Conservation (phyloP, 2,888 invertebrate genomes). For the Tinea pellionella region DNA sequence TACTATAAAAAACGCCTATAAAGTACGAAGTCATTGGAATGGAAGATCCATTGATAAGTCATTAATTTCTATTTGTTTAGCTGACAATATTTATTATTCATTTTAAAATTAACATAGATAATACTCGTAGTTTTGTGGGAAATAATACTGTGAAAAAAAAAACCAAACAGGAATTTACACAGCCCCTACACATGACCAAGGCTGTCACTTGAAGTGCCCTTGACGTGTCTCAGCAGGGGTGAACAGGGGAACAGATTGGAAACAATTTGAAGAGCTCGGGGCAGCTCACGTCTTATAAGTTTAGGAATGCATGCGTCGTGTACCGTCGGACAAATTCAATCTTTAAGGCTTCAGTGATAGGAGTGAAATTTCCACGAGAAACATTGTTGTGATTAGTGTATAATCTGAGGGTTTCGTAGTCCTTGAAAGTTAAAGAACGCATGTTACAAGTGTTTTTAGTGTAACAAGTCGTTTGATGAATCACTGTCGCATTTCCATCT, state of each 20-base stretch:
- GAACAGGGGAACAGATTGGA: constrained; percentile 9
- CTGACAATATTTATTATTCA: no score
- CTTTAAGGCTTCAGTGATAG: neutral
- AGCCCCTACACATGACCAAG: neutral
- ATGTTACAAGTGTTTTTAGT: constrained; percentile 8
- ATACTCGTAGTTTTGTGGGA: no score
- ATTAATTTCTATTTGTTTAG: no score
- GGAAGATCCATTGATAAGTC: no score
- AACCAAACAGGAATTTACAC: no score
- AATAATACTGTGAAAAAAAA: no score
- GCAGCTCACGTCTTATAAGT: neutral
- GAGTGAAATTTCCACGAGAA: neutral
- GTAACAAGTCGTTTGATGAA: constrained; percentile 6
- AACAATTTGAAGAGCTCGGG: constrained; percentile 7
- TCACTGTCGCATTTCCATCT: neutral
- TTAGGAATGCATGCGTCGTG: neutral
- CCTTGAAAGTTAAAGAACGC: constrained; percentile 1
- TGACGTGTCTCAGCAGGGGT: constrained; percentile 3
- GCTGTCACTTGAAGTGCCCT: constrained; percentile 11
- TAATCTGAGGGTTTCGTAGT: neutral
- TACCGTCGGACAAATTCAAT: neutral
- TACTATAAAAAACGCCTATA: no score
- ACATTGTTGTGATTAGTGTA: neutral
- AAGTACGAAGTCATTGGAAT: no score
- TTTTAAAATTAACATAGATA: no score